These are phyloP conservation scores for Notodonta dromedarius DNA, from an alignment of 2,888 invertebrate genomes.

Conservation along the genomic window DNA sequence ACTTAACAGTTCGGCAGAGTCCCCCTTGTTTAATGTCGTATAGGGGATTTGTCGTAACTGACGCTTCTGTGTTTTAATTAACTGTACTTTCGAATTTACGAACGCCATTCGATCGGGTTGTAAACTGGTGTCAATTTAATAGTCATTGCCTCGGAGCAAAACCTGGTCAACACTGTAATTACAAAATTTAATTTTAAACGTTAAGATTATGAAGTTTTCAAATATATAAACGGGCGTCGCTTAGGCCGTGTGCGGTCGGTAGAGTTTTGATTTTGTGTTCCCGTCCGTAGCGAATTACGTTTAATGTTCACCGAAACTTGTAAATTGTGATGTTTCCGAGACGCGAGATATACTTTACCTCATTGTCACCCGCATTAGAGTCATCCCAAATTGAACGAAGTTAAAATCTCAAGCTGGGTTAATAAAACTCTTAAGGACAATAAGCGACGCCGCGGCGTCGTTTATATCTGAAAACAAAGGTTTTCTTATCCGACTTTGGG, in stretches of 20 bases:
- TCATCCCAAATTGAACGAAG: conserved; percentile 20
- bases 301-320: conserved; percentile 53
- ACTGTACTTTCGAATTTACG: conserved; percentile 21
- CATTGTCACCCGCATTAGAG: conserved; percentile 42
- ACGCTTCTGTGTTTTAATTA: conserved; percentile 16
- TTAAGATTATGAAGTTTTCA: not conserved
- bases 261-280: conserved; percentile 67
- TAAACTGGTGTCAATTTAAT: conserved; percentile 39
- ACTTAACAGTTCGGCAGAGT: conserved; percentile 9
- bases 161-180: not conserved
- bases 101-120: conserved; percentile 31
- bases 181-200: not conserved
- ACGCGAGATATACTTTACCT: conserved; percentile 48
- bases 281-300: conserved; percentile 79
- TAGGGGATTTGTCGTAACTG: conserved; percentile 7
- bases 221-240: conserved; percentile 6
- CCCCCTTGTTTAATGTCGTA: not conserved
- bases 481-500: too few relatives aligned
- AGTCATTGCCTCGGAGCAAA: conserved; percentile 20
- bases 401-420: too few relatives aligned
- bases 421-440: too few relatives aligned
- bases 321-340: conserved; percentile 47
- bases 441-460: too few relatives aligned
- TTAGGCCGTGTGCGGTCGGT: conserved; percentile 61
- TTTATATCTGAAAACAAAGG: too few relatives aligned